These are phyloP conservation scores for Margarornis squamiger DNA, from an alignment of 2,797 vertebrate genomes.

Conservation along the genomic window DNA sequence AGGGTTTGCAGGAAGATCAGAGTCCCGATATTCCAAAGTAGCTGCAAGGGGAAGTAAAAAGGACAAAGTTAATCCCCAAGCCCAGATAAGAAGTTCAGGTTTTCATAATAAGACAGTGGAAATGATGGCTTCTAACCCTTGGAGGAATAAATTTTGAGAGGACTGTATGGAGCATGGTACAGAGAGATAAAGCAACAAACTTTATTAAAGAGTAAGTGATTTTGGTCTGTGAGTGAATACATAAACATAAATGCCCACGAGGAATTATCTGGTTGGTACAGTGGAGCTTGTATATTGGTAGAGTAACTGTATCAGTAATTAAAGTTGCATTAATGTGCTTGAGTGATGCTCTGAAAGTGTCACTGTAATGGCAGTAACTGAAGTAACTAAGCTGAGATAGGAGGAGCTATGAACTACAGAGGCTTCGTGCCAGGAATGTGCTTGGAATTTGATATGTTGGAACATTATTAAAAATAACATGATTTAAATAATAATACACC, in stretches of 20 bases:
- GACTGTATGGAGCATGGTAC: not conserved
- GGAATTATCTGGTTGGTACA: not conserved
- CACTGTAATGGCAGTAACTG: not conserved
- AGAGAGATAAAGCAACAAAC: not conserved
- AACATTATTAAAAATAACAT: not conserved
- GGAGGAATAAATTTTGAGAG: not conserved
- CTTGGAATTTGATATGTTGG: not conserved
- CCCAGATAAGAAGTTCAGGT: not conserved
- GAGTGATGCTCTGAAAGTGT: conserved; percentile 18
- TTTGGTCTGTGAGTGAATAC: not conserved
- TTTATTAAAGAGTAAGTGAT: not conserved
- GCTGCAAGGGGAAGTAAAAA: not conserved
- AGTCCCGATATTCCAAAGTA: conserved; percentile 6
- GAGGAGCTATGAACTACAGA: not conserved
- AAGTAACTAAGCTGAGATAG: not conserved
- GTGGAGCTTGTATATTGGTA: not conserved
- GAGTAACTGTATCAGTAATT: not conserved
- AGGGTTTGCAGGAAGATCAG: not conserved
- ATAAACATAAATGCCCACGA: not conserved
- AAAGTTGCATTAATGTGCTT: conserved; percentile 14
- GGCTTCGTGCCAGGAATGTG: not conserved
- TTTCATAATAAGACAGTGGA: not conserved
- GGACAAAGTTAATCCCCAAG: not conserved
- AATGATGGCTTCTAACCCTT: not conserved
- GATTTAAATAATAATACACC: not conserved